phyloP scores from a whole-genome alignment of 2,888 invertebrate genomes.

The Argyresthia albistria region DNA sequence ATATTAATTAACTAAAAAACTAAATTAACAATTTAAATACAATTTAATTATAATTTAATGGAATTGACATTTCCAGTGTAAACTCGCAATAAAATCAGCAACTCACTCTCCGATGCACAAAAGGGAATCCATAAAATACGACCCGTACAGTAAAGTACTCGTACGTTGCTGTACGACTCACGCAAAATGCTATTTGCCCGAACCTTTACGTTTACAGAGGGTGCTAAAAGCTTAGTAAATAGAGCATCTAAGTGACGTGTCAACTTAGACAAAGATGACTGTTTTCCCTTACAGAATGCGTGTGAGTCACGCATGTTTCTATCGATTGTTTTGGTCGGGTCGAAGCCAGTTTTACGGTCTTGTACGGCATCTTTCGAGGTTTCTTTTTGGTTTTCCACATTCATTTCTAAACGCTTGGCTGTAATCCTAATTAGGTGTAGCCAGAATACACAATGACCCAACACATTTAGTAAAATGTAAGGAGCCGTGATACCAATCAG shows the following conservation, averaged over 20 bases:
- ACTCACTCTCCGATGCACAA: neutral
- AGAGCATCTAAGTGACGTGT: conserved; percentile 55
- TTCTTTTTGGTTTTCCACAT: neutral
- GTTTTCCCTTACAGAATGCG: conserved; percentile 28
- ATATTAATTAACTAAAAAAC: no score
- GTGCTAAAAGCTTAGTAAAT: conserved; percentile 67
- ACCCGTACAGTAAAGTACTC: neutral
- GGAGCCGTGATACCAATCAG: no score
- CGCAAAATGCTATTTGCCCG: conserved; percentile 39
- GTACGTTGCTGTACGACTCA: neutral
- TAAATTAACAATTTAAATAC: no score
- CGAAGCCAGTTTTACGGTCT: no score
- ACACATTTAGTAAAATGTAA: no score
- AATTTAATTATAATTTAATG: no score
- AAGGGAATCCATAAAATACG: neutral
- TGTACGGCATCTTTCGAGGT: neutral
- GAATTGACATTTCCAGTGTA: neutral
- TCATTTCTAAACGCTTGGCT: neutral
- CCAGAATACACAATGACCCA: no score
- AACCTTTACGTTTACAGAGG: conserved; percentile 42
- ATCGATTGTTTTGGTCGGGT: neutral
- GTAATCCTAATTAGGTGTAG: no score
- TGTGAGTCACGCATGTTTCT: conserved; percentile 25
- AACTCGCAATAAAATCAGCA: neutral
- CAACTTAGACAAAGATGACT: conserved; percentile 58